Evolutionary conservation across 30 jellyfish, hydroid and myxozoan species (phyloP).

Genomic region (Chrysaora quinquecirrha): DNA sequence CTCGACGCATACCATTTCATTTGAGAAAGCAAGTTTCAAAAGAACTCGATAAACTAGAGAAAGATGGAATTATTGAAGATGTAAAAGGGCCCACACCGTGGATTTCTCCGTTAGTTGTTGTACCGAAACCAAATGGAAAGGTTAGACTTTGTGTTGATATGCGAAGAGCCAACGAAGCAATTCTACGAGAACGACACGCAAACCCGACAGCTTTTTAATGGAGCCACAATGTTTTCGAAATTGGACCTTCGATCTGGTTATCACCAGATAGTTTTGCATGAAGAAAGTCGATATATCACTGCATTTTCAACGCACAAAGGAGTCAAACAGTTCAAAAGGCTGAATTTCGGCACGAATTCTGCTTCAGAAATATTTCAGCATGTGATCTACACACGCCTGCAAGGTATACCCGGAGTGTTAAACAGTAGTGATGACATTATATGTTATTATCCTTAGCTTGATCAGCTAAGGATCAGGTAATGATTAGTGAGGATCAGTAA

Average conservation of each 20-base stretch:
- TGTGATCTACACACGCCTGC: not conserved
- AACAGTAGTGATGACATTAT: not conserved
- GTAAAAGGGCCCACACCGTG: slow-evolving; percentile 29
- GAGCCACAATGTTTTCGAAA: slow-evolving; percentile 6
- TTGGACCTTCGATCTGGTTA: not conserved
- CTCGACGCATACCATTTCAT: slow-evolving; percentile 11
- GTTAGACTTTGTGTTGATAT: not conserved
- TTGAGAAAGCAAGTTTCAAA: slow-evolving; percentile 5
- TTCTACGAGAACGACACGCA: slow-evolving; percentile 4
- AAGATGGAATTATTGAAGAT: slow-evolving; percentile 16
- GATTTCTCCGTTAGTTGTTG: slow-evolving; percentile 5
- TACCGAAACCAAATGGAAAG: slow-evolving; percentile 17
- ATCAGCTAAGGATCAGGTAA: no score
- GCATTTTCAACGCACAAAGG: not conserved
- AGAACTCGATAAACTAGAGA: slow-evolving; percentile 16
- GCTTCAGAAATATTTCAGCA: not conserved
- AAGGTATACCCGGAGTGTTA: not conserved
- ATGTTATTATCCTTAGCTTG: no score
- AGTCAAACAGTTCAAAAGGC: not conserved
- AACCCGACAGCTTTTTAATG: not conserved
- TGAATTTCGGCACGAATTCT: not conserved
- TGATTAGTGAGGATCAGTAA: no score
- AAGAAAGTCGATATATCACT: not conserved
- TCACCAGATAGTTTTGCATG: not conserved
- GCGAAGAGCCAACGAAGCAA: slow-evolving; percentile 9